Base-by-base conservation (phyloP, 1,140 invertebrate species). In the Bombus pyrosoma region DNA sequence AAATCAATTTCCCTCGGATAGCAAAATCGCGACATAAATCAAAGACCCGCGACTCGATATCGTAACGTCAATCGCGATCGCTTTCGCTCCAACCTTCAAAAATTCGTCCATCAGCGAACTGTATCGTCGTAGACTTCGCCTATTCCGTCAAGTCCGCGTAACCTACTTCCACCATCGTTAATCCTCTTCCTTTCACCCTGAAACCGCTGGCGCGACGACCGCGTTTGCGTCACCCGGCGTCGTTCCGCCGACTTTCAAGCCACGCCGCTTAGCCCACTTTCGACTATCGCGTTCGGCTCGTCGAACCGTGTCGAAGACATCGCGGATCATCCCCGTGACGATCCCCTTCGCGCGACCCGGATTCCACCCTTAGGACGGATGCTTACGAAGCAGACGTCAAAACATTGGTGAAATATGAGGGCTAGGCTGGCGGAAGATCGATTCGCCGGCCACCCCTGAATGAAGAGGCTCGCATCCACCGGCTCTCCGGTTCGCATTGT, bases 351-450 rank as follows among this genome's bases (percentile, higher is more conserved):
- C 76, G 71, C 79, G 82, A 83, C 59, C 88, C 69, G 81, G 76
- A 64, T 34, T 79, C 87, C 89, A 87, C 87, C 89, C 87, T 90
- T 83, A 78, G 72, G 39, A 71, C 85, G 89, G 87, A 91, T 91
- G 92, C 91, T 93, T 92, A 93, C 90, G 89, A 88, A 92, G 90
- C 90, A 92, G 81, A 93, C 91, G 93, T 94, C 91, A 94, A 94
- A 94, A 93, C 93, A 94, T 92, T 93, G 41, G 91, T 94, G 93
- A 94, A 94, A 94, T 93, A 94, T 94, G 93, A 94, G 34, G 92
- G 91, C 86, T 91, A 85, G 86, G 86, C 90, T 87, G 81, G 83
- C 88, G 89, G 87, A 92, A 94, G 92, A 94, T 94, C 93, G 92
- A 94, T 94, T 93, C 91, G 79, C 83, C 28, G 85, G 88, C 86